Evolutionary conservation across 2,797 vertebrate genomes (phyloP), one percentile per base, ranked within the genome.

Genomic region (Labeo calbasu): DNA sequence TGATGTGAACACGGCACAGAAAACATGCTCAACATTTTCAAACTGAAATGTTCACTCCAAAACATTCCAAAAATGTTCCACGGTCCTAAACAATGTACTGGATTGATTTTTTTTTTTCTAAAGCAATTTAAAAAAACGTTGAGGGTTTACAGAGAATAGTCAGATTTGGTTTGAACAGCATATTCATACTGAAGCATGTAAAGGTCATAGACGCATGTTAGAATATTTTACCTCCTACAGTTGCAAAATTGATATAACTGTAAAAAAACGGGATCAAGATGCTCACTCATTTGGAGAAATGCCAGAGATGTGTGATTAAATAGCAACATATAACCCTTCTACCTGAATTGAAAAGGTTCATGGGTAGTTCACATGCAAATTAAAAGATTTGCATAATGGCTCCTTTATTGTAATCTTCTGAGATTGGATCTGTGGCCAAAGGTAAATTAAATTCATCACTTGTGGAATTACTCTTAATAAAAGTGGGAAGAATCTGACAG

Each of bases 361-460:
- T 13, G 46, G 8, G 40, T 48, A 65, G 88, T 82, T 86, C 84
- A 79, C 65, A 73, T 84, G 66, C 79, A 63, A 82, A 84, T 55
- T 50, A 81, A 85, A 83, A 19, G 32, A 88, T 89, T 84, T 84
- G 81, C 88, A 88, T 88, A 88, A 87, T 85, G 78, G 71, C 53
- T 84, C 28, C 76, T 82, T 87, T 68, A 82, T 84, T 77, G 65
- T 83, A 79, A 51, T 85, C 51, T 77, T 73, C 82, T 17, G 77
- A 77, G 84, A 78, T 75, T 72, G 66, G 84, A 79, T 48, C 76
- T 84, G 82, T 25, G 79, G 51, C 61, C 50, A 73, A 87, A 87
- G 82, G 51, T 83, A 84, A 78, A 79, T 83, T 84, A 85, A 85
- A 83, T 73, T 82, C 55, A 7, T 69, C 78, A 48, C 40, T 66